phyloP scores from a whole-genome alignment of 2,888 invertebrate genomes.

The Carabus problematicus region DNA sequence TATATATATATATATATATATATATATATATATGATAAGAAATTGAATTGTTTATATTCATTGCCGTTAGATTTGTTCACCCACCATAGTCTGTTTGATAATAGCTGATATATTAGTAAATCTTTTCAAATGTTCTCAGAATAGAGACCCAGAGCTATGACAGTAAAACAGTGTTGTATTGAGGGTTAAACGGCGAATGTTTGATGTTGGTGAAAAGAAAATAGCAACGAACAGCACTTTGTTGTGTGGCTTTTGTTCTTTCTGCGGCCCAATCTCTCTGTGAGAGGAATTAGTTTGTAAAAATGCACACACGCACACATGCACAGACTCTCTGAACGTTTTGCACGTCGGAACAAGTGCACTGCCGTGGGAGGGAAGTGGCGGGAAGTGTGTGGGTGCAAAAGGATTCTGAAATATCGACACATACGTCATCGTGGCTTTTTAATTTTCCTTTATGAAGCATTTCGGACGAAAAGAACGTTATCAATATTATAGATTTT shows the following conservation, averaged over 20 bases:
- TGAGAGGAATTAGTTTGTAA: slow-evolving; percentile 40
- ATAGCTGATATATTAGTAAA: too few relatives aligned
- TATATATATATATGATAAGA: too few relatives aligned
- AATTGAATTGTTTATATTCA: too few relatives aligned
- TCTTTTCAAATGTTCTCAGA: too few relatives aligned
- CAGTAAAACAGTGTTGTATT: too few relatives aligned
- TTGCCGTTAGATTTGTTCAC: too few relatives aligned
- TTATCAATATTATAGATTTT: slow-evolving; percentile 35
- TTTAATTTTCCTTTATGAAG: slow-evolving; percentile 15
- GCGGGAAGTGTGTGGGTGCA: too few relatives aligned
- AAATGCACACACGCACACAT: slow-evolving; percentile 29
- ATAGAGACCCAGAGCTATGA: too few relatives aligned
- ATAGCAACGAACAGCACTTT: slow-evolving; percentile 42
- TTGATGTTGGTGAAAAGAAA: slow-evolving; percentile 27
- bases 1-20: too few relatives aligned
- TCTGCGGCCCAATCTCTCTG: slow-evolving; percentile 27
- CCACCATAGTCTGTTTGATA: too few relatives aligned
- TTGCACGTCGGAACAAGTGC: slow-evolving; percentile 26
- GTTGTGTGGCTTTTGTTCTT: slow-evolving; percentile 42
- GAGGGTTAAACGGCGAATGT: too few relatives aligned
- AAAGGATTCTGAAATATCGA: slow-evolving; percentile 42
- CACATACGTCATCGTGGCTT: slow-evolving; percentile 34
- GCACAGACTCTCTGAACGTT: too few relatives aligned
- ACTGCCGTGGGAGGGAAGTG: background rate
- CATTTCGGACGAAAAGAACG: slow-evolving; percentile 40